Percentiles rank a stretch among this genome's conserved stretches.
Conservation (phyloP, 2,888 invertebrate species). For the Bimastos eiseni region DNA sequence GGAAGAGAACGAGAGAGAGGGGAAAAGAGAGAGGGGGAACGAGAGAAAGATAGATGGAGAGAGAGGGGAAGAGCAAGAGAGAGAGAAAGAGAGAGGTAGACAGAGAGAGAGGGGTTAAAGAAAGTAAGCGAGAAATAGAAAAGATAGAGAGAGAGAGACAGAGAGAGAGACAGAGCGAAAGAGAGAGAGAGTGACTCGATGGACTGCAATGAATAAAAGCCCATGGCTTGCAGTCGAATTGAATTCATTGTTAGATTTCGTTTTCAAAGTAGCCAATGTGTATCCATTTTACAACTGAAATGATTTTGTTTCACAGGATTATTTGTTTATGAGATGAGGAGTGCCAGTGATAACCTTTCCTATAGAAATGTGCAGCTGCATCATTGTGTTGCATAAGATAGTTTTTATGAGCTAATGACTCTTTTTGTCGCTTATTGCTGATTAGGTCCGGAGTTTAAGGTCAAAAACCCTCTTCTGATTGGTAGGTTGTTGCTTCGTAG, state of each 20-base stretch:
- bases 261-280: neutral
- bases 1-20: too few species aligned
- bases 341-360: neutral
- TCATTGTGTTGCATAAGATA: neutral
- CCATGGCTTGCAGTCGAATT: neutral
- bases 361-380: neutral
- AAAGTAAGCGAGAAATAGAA: too few species aligned
- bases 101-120: too few species aligned
- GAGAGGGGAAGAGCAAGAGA: too few species aligned
- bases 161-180: too few species aligned
- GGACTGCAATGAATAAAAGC: neutral
- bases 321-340: neutral
- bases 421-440: neutral
- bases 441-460: conserved; percentile 22
- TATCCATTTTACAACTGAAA: neutral
- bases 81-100: too few species aligned
- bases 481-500: conserved; percentile 19
- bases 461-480: neutral
- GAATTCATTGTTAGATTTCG: neutral
- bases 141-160: too few species aligned
- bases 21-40: too few species aligned
- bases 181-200: too few species aligned
- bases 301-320: neutral
- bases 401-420: neutral
- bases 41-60: too few species aligned